Percentiles rank a stretch among this genome's conserved stretches.
Conservation (phyloP, 2,888 invertebrate genomes). For the Caenorhabditis drosophilae region DNA sequence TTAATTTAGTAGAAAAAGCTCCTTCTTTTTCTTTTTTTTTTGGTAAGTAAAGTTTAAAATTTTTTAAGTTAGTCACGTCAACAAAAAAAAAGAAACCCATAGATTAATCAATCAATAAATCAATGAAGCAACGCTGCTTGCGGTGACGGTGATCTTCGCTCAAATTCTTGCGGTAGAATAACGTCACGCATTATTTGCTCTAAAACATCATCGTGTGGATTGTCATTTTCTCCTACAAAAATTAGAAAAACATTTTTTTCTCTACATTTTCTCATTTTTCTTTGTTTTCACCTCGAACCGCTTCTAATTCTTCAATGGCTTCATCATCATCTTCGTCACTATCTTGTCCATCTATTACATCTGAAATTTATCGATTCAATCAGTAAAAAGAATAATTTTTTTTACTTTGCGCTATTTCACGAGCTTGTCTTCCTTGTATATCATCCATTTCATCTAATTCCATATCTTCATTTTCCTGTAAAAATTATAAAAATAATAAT, state of each 20-base stretch:
- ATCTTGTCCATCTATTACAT: neutral
- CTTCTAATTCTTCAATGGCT: neutral
- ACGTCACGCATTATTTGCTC: constrained; percentile 4
- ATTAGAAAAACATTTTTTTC: neutral
- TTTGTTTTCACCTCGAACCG: neutral
- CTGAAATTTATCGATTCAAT: too few relatives aligned
- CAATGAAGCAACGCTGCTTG: too few relatives aligned
- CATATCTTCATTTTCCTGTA: constrained; percentile 6
- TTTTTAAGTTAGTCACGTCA: too few relatives aligned
- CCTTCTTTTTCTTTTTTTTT: neutral
- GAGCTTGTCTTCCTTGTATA: neutral
- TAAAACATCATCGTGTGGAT: neutral
- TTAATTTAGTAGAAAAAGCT: neutral
- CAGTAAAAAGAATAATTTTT: too few relatives aligned
- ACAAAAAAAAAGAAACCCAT: too few relatives aligned
- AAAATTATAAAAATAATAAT: constrained; percentile 1
- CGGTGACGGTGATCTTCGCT: neutral
- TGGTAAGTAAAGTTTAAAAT: neutral
- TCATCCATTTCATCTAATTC: constrained; percentile 3
- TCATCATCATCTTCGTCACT: neutral
- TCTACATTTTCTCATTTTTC: neutral
- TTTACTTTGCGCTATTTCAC: neutral
- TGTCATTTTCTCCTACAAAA: constrained; percentile 1
- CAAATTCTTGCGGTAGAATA: too few relatives aligned
- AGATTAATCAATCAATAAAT: too few relatives aligned